These are phyloP conservation scores for Strix uralensis DNA, from an alignment of 2,113 vertebrate genomes.

Conservation along the genomic window DNA sequence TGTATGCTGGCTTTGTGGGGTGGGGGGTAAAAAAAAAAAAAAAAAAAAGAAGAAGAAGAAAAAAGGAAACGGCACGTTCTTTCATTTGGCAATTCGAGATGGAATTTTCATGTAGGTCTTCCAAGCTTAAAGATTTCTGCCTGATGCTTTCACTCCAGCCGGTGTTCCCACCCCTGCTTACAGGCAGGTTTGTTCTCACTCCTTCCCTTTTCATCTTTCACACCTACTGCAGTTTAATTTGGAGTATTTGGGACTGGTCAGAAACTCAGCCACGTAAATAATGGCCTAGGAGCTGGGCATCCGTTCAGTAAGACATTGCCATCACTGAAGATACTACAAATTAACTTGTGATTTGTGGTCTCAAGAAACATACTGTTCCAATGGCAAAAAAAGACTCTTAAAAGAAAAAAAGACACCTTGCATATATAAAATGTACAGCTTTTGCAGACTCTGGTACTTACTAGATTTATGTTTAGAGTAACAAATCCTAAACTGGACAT, in stretches of 20 bases:
- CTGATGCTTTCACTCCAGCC: neutral
- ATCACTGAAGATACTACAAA: neutral
- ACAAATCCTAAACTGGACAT: neutral
- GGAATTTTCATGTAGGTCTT: neutral
- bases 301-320: neutral
- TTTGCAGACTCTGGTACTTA: neutral
- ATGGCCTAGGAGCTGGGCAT: neutral
- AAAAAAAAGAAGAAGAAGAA: too few relatives aligned
- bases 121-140: neutral
- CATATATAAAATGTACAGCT: neutral
- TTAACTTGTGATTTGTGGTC: neutral
- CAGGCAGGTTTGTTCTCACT: neutral
- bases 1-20: neutral
- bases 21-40: rapidly evolving
- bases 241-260: neutral
- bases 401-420: neutral
- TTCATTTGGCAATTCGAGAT: neutral
- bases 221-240: neutral
- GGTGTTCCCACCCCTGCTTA: neutral
- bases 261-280: neutral
- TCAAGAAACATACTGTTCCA: neutral
- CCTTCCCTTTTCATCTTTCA: neutral
- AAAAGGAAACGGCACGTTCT: neutral
- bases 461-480: neutral
- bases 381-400: neutral